These are phyloP conservation scores for Centropus unirufus DNA, from an alignment of 2,113 vertebrate genomes.

Conservation along the genomic window DNA sequence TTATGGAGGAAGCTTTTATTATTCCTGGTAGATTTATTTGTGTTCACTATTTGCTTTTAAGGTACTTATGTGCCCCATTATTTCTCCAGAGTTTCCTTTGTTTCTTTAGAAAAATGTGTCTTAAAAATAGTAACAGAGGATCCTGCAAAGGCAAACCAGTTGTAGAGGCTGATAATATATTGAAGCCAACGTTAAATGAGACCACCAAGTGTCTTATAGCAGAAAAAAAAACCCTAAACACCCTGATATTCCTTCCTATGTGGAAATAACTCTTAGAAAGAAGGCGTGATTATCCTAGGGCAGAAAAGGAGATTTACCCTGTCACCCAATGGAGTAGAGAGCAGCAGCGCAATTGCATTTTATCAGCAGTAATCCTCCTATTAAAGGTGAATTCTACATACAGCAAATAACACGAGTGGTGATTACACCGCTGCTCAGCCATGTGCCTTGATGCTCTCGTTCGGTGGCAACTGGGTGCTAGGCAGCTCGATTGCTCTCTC, in stretches of 20 bases:
- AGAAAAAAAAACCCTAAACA: not conserved
- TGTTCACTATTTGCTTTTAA: conserved; percentile 31
- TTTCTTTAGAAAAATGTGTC: not conserved
- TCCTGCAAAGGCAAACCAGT: not conserved
- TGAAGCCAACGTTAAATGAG: not conserved
- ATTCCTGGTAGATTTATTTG: conserved; percentile 39
- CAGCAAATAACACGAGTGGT: not conserved
- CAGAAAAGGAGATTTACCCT: conserved; percentile 40
- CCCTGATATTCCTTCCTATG: not conserved
- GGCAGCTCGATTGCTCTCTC: conserved; percentile 17
- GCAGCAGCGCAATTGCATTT: conserved; percentile 15
- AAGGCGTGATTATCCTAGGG: not conserved
- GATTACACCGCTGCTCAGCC: not conserved
- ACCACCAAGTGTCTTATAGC: not conserved
- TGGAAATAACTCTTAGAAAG: conserved; percentile 62
- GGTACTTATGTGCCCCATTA: conserved; percentile 1
- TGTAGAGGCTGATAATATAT: not conserved
- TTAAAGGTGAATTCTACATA: not conserved
- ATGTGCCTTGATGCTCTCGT: not conserved
- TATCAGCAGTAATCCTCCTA: conserved; percentile 33
- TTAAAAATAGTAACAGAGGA: not conserved
- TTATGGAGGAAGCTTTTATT: conserved; percentile 7
- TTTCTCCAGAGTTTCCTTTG: conserved; percentile 10
- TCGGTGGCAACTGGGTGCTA: not conserved
- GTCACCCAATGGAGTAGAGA: not conserved